Evolutionary conservation across 64 coral and sea anemone genomes (phyloP).

Genomic region (Porites australiensis): DNA sequence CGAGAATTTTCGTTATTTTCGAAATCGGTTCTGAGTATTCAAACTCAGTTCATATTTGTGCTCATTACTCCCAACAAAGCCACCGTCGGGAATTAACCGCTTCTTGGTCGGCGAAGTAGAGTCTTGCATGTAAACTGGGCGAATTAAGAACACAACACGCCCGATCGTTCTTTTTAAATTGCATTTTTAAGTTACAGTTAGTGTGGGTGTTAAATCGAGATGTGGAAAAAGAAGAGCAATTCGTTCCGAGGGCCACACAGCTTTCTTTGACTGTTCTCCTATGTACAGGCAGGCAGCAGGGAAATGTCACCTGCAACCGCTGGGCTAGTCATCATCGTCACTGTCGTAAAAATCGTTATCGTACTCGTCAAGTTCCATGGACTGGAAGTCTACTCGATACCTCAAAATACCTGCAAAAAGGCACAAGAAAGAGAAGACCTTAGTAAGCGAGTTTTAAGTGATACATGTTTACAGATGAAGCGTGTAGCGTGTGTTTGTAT

Average conservation of each 20-base stretch:
- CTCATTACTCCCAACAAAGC: too few relatives aligned
- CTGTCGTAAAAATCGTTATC: constrained; percentile 68
- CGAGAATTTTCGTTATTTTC: too few relatives aligned
- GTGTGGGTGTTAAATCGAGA: background rate
- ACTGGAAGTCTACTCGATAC: constrained; percentile 94
- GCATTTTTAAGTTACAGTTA: too few relatives aligned
- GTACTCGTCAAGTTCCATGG: constrained; percentile 75
- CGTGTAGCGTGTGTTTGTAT: too few relatives aligned
- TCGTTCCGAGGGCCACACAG: background rate
- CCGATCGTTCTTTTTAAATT: too few relatives aligned
- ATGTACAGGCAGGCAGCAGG: background rate
- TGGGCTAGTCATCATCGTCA: constrained; percentile 84
- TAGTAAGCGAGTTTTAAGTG: background rate
- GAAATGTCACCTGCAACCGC: background rate
- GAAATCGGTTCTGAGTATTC: too few relatives aligned
- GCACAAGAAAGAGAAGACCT: background rate
- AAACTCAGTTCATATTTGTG: too few relatives aligned
- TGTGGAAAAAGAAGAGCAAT: background rate
- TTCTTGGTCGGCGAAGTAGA: too few relatives aligned
- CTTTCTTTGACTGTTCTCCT: background rate
- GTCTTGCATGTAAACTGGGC: too few relatives aligned
- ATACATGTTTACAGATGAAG: background rate
- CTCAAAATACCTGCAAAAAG: constrained; percentile 82
- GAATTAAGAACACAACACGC: too few relatives aligned
- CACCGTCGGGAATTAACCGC: too few relatives aligned